phyloP scores from a whole-genome alignment of 2,113 vertebrate species.

The Procapra przewalskii region DNA sequence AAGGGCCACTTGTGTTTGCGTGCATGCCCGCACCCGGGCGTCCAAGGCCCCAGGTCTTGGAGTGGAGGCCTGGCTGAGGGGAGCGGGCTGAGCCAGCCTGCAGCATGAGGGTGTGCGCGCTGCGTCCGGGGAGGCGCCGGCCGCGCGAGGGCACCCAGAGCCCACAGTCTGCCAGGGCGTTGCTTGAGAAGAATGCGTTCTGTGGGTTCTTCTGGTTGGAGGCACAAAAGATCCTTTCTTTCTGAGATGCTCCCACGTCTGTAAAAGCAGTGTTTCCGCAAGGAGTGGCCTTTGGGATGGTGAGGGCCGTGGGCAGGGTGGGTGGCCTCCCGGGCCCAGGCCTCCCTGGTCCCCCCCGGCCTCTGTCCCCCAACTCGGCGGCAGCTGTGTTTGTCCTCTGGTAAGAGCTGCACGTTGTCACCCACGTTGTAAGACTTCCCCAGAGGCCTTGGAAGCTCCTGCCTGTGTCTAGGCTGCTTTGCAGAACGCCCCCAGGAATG shows the following conservation, averaged over 20 bases:
- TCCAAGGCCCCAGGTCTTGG: background rate
- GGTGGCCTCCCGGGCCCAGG: background rate
- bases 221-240: background rate
- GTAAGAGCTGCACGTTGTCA: background rate
- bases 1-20: background rate
- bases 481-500: background rate
- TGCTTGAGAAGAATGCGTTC: background rate
- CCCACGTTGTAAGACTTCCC: background rate
- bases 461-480: background rate
- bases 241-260: background rate
- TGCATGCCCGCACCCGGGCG: background rate
- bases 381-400: background rate
- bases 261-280: no score
- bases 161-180: background rate
- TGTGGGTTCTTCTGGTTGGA: background rate
- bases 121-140: background rate
- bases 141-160: background rate
- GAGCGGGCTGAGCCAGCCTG: background rate
- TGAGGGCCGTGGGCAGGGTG: background rate
- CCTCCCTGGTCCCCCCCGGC: accelerated
- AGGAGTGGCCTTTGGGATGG: background rate
- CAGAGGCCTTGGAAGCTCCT: background rate
- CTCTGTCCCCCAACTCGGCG: accelerated
- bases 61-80: background rate
- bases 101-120: background rate